Evolutionary conservation across 2,888 invertebrate genomes (phyloP).

Genomic region (Clivina fossor): DNA sequence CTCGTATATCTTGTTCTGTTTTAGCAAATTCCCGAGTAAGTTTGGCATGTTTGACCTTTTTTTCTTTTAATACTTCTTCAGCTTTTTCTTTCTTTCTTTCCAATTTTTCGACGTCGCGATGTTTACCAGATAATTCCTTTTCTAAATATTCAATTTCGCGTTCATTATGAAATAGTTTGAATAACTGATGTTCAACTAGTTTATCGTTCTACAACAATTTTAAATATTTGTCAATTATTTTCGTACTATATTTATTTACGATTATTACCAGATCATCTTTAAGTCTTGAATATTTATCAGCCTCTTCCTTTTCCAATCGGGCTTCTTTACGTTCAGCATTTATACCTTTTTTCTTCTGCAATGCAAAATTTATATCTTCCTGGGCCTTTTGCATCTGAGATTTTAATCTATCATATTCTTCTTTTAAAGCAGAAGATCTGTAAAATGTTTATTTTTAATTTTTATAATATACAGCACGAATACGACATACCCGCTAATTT

Average conservation of each 20-base stretch:
- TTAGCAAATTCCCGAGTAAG: conserved; percentile 86
- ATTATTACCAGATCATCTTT: conserved; percentile 83
- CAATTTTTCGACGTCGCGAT: conserved; percentile 77
- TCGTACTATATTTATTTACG: neutral
- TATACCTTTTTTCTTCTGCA: conserved; percentile 97
- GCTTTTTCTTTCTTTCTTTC: conserved; percentile 85
- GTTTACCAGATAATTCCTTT: conserved; percentile 79
- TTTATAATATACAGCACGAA: conserved; percentile 6
- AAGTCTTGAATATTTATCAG: conserved; percentile 92
- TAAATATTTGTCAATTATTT: conserved; percentile 11
- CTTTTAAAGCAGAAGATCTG: conserved; percentile 93
- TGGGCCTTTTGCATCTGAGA: conserved; percentile 95
- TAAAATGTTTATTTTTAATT: no score
- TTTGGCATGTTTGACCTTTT: conserved; percentile 90
- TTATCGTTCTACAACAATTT: conserved; percentile 79
- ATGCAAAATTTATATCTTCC: conserved; percentile 97
- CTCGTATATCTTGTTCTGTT: conserved; percentile 91
- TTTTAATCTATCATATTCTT: conserved; percentile 91
- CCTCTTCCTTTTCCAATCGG: conserved; percentile 96
- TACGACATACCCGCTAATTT: conserved; percentile 85
- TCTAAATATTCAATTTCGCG: conserved; percentile 80
- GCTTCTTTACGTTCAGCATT: conserved; percentile 98
- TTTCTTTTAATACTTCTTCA: conserved; percentile 88
- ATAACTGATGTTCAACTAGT: conserved; percentile 90
- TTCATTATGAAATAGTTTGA: conserved; percentile 92